A percentile compares a stretch with the other conserved stretches of the same genome.
phyloP scores from a whole-genome alignment of 2,113 vertebrate genomes.

The Ondatra zibethicus region DNA sequence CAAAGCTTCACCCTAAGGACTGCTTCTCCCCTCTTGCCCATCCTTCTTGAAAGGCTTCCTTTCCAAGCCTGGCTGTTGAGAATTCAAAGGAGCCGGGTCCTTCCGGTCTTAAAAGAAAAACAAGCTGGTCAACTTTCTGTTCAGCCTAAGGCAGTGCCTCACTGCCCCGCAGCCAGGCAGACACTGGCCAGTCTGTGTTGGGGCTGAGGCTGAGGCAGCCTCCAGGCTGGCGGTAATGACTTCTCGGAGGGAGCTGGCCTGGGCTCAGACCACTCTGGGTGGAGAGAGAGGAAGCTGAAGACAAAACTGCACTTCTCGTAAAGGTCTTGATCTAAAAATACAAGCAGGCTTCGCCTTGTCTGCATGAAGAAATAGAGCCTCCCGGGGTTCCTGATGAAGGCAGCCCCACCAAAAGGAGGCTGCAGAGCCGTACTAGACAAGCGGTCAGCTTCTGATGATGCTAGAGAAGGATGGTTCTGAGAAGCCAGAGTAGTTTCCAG shows the following conservation, averaged over 20 bases:
- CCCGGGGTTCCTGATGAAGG: not conserved
- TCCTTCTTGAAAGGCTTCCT: not conserved
- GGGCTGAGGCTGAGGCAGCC: slow-evolving; percentile 46
- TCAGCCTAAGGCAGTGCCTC: slow-evolving; percentile 56
- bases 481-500: not conserved
- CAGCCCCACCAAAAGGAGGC: not conserved
- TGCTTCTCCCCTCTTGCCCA: not conserved
- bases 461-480: not conserved
- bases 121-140: slow-evolving; percentile 75
- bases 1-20: slow-evolving; percentile 49
- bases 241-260: slow-evolving; percentile 75
- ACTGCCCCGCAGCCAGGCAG: slow-evolving; percentile 69
- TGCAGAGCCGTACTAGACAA: not conserved
- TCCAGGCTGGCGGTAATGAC: not conserved
- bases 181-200: slow-evolving; percentile 71
- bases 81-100: slow-evolving; percentile 76
- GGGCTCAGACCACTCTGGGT: slow-evolving; percentile 53
- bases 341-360: not conserved
- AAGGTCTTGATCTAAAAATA: slow-evolving; percentile 74
- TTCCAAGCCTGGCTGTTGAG: slow-evolving; percentile 66
- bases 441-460: not conserved
- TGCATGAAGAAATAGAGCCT: not conserved
- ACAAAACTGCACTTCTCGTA: slow-evolving; percentile 73
- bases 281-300: slow-evolving; percentile 60
- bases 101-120: slow-evolving; percentile 77